Evolutionary conservation across 1,140 invertebrate species (phyloP).

Genomic region (Leptopilina boulardi): DNA sequence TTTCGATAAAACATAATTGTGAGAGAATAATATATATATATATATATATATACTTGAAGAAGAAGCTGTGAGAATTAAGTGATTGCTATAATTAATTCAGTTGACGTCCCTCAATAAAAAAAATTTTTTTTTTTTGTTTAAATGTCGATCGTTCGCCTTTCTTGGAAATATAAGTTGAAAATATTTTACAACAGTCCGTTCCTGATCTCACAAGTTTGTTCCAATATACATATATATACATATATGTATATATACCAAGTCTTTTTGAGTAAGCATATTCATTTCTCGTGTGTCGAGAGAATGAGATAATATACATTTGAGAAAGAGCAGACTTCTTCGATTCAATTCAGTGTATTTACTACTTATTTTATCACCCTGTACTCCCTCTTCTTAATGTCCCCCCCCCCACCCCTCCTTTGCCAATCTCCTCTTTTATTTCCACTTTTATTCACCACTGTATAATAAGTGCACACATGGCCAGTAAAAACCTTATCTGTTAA

Average conservation of each 20-base stretch:
- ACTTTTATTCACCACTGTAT: slow-evolving; percentile 61
- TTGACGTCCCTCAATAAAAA: background rate
- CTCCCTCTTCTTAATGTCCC: slow-evolving; percentile 36
- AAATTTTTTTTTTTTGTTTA: background rate
- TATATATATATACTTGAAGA: no score
- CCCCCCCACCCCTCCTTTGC: no score
- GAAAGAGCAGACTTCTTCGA: slow-evolving; percentile 68
- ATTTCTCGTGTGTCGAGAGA: slow-evolving; percentile 67
- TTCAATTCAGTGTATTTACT: slow-evolving; percentile 48
- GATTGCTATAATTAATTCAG: background rate
- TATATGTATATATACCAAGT: slow-evolving; percentile 50
- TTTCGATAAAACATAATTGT: no score
- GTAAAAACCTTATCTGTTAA: slow-evolving; percentile 66
- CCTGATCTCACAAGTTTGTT: slow-evolving; percentile 38
- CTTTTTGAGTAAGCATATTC: slow-evolving; percentile 63
- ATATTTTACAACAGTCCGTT: slow-evolving; percentile 11
- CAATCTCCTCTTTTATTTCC: slow-evolving; percentile 49
- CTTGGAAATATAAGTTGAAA: background rate
- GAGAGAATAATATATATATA: no score
- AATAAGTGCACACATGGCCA: slow-evolving; percentile 70
- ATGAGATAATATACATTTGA: slow-evolving; percentile 63
- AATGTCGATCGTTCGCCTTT: background rate
- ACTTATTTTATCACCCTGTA: slow-evolving; percentile 32
- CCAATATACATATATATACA: slow-evolving; percentile 48
- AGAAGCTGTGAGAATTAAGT: background rate